Evolutionary conservation across 2,797 vertebrate genomes (phyloP).

Genomic region (Notamacropus eugenii): DNA sequence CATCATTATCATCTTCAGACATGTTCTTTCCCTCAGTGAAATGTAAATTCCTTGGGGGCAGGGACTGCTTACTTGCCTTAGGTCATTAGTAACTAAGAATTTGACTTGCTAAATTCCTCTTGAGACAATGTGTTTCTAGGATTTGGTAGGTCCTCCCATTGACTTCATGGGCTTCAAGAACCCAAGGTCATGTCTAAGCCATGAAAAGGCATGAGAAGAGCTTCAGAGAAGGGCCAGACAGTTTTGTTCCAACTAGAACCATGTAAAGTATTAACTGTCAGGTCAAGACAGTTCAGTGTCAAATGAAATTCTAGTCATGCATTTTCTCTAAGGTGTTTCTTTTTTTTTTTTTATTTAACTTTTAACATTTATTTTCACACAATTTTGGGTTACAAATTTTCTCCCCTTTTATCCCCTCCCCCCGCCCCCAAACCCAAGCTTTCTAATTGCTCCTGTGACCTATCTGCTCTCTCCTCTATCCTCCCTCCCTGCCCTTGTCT

Average conservation of each 20-base stretch:
- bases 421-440: too few species aligned
- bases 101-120: not conserved
- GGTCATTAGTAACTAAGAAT: slow-evolving; percentile 12
- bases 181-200: not conserved
- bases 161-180: not conserved
- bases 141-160: not conserved
- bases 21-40: not conserved
- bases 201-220: not conserved
- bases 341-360: too few species aligned
- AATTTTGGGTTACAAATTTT: too few species aligned
- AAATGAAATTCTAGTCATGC: not conserved
- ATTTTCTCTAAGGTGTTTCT: slow-evolving; percentile 2
- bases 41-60: not conserved
- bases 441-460: too few species aligned
- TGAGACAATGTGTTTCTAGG: not conserved
- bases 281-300: not conserved
- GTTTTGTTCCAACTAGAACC: not conserved
- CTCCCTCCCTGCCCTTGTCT: too few species aligned
- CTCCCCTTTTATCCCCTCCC: too few species aligned
- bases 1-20: not conserved
- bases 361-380: too few species aligned
- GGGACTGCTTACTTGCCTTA: not conserved
- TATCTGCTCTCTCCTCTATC: too few species aligned
- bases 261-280: not conserved
- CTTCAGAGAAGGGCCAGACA: not conserved